Base-by-base conservation (phyloP, 2,113 vertebrate genomes). In the Pagrus major region DNA sequence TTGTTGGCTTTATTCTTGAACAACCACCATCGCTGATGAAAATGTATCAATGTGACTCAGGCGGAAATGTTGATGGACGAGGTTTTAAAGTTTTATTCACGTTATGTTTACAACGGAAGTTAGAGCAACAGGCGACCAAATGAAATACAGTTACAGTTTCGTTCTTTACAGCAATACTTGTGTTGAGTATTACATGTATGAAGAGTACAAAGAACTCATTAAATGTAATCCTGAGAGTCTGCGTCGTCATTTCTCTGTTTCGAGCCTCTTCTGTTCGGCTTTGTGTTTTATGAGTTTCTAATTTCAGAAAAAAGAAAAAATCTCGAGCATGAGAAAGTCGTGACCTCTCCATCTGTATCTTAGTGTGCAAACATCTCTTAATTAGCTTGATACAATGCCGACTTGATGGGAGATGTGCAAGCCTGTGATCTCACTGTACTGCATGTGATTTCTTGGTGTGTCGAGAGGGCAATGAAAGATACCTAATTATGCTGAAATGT, bases 401-500 rank as follows among this genome's bases (percentile, higher is more conserved):
- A 20, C 9, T 16, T 29, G 39, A 71, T 51, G 12, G 0, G 33
- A 56, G 59, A 72, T 52, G 64, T 18, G 16, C 29, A 21, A 49
- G 68, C 52, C 54, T 55, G 16, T 58, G 49, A 77, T 80, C 58
- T 41, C 31, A 31, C 12, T 66, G 25, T 56, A 31, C 12, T 66
- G 25, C 51, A 9, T 60, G 47, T 21, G 55, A 56, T 52, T 39
- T 54, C 6, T 51, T 9, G 10, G 27, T 71, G 64, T 6, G 4
- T 49, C 52, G 27, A 49, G 60, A 76, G 6, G 73, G 60, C 51
- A 58, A 15, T 47, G 58, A 58, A 67, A 66, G 15, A 75, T n/a
- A 66, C 12, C 46, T 86, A 80, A 72, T 86, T 68, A 72, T 63
- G 52, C 49, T 77, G 76, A 75, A 74, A 81, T 33, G 21, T 31